Conservation (phyloP, 1,140 invertebrate genomes). For the Megathymus violae region DNA sequence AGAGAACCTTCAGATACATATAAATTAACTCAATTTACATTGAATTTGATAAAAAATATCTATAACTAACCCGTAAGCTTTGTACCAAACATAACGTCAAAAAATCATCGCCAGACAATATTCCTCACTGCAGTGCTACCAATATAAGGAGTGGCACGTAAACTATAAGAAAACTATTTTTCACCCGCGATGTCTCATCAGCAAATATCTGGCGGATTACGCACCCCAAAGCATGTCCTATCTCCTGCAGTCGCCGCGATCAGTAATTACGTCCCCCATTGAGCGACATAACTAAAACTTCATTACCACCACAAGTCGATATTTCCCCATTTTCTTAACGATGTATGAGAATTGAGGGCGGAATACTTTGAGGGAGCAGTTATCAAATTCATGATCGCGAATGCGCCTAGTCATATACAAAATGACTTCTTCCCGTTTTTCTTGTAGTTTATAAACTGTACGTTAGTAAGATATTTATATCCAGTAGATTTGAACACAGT, state of each 20-base stretch:
- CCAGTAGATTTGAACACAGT: too few species aligned
- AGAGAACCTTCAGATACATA: too few species aligned
- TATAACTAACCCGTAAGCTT: too few species aligned
- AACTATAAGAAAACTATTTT: conserved; percentile 19
- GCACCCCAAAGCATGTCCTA: conserved; percentile 52
- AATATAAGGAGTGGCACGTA: conserved; percentile 12
- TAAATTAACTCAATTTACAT: too few species aligned
- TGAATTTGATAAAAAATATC: too few species aligned
- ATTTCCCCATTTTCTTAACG: conserved; percentile 48
- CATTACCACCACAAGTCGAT: conserved; percentile 53
- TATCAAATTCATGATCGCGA: conserved; percentile 37
- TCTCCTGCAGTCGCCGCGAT: conserved; percentile 52
- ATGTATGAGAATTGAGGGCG: conserved; percentile 30
- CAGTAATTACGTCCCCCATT: conserved; percentile 66
- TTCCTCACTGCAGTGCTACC: conserved; percentile 1
- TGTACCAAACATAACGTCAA: too few species aligned
- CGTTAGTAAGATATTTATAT: too few species aligned
- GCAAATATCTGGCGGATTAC: conserved; percentile 27
- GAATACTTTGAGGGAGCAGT: conserved; percentile 9
- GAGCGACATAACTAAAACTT: conserved; percentile 59
- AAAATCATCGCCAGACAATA: conserved; percentile 6
- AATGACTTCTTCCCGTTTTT: conserved; percentile 13
- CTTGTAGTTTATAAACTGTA: too few species aligned
- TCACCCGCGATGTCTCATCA: conserved; percentile 21
- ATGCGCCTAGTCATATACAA: conserved; percentile 33